Evolutionary conservation across 2,888 invertebrate species (phyloP), one percentile per base, ranked within the genome.

Genomic region (Copidosoma aretas): DNA sequence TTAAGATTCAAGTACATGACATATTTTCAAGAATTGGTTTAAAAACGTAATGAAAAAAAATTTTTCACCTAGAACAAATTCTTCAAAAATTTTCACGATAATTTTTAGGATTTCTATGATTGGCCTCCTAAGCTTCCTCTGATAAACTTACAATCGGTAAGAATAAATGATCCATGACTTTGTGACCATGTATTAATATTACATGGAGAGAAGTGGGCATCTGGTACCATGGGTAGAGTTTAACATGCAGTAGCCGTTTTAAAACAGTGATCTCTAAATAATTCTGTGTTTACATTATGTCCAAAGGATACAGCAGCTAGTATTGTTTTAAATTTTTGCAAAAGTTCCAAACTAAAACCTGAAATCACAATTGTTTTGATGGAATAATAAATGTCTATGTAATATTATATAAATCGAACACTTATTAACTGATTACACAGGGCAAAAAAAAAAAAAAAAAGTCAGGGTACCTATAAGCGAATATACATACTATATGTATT

Each of bases 271-370:
- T 22, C 4, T 17, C 15, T 15, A 25, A 49, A 60, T 12, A 24
- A 10, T 17, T 60, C 24, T 17, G 17, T 21, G 24, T 60, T 60
- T 22, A 60, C n/a, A 17, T 15, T 1, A 8, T 60, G 17, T 8
- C 25, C 24, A 10, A 24, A 46, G 5, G 22, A 12, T 39, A 60
- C 24, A 10, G 46, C 60, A 22, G 46, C 60, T 24, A 60, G 21
- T 1, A 60, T 60, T 3, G 39, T 21, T 60, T 60, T 60, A 17
- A 49, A 49, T 5, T 10, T 3, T 32, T 32, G 3, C 32, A 89
- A 64, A 63, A 49, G 57, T n/a, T 52, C 25, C 22, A 32, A 32
- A 8, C 32, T 32, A 32, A 32, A 32, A 32, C 32, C 32, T 32
- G 8, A 32, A 32, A 32, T 32, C 8, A n/a, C n/a, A n/a, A n/a